Evolutionary conservation across 2,797 vertebrate genomes (phyloP), one percentile per base, ranked within the genome.

Genomic region (Gobionotothen gibberifrons): DNA sequence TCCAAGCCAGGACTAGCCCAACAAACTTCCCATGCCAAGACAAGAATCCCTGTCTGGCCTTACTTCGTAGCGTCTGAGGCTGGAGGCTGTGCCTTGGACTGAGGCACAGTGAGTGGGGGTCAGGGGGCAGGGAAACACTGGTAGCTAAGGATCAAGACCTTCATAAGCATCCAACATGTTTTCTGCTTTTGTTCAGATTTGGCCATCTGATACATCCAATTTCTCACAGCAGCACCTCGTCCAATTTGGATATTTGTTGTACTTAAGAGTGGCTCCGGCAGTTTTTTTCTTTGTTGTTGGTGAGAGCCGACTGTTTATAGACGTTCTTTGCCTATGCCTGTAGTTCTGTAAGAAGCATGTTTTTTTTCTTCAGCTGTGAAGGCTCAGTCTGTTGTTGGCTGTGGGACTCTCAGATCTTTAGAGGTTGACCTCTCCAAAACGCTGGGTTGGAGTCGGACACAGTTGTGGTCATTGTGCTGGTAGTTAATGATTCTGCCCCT

Each of bases 401-500:
- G 63, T 58, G 42, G 67, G 51, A 49, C 76, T 80, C 69, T 90
- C 74, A 81, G 82, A 87, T 88, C 83, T 84, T 82, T 78, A 81
- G 74, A 83, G 61, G 75, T 81, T 88, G 89, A 93, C 90, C 91
- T 89, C 90, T 82, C 76, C 76, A 81, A 91, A 91, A 85, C 15
- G 61, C 73, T 76, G 85, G 87, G 89, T 87, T 71, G 86, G 88
- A 88, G 89, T 83, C 55, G 69, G 79, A 91, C 92, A 93, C 92
- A 90, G 91, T 92, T 87, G 83, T 51, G 78, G 72, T 87, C 92
- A 92, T 92, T 91, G 92, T 93, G 65, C 79, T 68, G 68, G 79
- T 81, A 91, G 90, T 90, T 91, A 92, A 93, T 91, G 89, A 91
- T 93, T 87, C 86, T 85, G 85, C 86, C 89, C 84, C 84, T 89